phyloP scores from a whole-genome alignment of 1,140 invertebrate genomes.

The Lethocerus indicus region DNA sequence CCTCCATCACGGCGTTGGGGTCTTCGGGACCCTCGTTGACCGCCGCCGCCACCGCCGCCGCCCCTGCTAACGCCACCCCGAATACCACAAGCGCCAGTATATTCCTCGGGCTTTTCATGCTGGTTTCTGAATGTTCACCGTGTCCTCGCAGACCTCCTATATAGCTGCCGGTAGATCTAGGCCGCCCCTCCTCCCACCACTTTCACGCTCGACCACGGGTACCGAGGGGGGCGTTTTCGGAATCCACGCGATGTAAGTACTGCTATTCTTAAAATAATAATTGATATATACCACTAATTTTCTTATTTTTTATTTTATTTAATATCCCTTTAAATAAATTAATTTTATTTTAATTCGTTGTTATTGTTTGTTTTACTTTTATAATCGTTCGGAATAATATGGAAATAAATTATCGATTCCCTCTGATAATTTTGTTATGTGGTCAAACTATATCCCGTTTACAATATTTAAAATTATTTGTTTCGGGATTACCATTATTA shows the following conservation, averaged over 20 bases:
- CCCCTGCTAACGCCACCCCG: background rate
- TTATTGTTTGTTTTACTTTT: too few relatives aligned
- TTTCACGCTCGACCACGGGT: background rate
- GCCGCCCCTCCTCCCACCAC: background rate
- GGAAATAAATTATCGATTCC: too few relatives aligned
- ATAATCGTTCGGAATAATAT: too few relatives aligned
- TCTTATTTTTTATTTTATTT: background rate
- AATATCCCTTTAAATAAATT: background rate
- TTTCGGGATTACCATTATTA: too few relatives aligned
- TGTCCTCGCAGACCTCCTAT: background rate
- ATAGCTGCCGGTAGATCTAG: background rate
- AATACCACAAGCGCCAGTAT: too few relatives aligned
- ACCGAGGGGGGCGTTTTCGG: background rate
- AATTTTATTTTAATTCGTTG: too few relatives aligned
- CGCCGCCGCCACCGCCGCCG: constrained; percentile 2
- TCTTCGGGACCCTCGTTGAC: constrained; percentile 10
- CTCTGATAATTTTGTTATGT: too few relatives aligned
- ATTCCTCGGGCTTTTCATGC: background rate
- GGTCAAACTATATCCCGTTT: too few relatives aligned
- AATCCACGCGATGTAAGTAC: background rate
- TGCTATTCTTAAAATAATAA: background rate
- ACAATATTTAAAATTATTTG: too few relatives aligned
- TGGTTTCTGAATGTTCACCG: background rate
- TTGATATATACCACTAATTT: background rate
- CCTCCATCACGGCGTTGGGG: constrained; percentile 14